Evolutionary conservation across 2,113 vertebrate species (phyloP).

Genomic region (Tenebrosternarchus preto): DNA sequence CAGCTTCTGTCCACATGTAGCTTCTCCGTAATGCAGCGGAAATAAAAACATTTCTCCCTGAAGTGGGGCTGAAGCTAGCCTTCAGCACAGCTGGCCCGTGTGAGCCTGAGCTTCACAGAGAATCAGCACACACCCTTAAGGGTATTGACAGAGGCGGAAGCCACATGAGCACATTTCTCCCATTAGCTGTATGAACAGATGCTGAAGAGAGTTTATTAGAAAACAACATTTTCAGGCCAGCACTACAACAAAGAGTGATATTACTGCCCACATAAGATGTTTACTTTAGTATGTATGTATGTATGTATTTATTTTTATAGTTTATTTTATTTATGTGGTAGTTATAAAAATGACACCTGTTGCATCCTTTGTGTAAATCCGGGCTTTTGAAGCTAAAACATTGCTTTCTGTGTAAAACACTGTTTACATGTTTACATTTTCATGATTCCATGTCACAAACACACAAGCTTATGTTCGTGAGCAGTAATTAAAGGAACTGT

Average conservation of each 20-base stretch:
- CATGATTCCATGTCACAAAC: not conserved
- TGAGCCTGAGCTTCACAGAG: not conserved
- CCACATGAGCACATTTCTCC: not conserved
- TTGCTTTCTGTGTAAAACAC: no score
- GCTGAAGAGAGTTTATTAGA: not conserved
- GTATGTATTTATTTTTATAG: not conserved
- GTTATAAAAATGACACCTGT: not conserved
- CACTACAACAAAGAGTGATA: not conserved
- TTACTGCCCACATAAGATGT: not conserved
- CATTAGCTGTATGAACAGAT: not conserved
- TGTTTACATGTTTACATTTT: no score
- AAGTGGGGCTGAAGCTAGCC: not conserved
- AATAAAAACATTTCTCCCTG: not conserved
- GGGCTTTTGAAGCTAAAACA: no score
- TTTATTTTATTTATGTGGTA: not conserved
- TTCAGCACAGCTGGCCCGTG: slow-evolving; percentile 16
- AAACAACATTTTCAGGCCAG: not conserved
- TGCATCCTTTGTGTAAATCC: no score
- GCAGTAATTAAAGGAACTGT: not conserved
- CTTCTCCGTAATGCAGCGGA: slow-evolving; percentile 17
- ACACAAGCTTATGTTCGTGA: not conserved
- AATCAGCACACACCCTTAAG: not conserved
- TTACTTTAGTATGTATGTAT: not conserved
- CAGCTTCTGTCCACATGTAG: slow-evolving; percentile 4
- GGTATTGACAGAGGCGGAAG: not conserved